These are phyloP conservation scores for Porites cylindrica DNA, from an alignment of 92 coral and sea anemone genomes.

Conservation along the genomic window DNA sequence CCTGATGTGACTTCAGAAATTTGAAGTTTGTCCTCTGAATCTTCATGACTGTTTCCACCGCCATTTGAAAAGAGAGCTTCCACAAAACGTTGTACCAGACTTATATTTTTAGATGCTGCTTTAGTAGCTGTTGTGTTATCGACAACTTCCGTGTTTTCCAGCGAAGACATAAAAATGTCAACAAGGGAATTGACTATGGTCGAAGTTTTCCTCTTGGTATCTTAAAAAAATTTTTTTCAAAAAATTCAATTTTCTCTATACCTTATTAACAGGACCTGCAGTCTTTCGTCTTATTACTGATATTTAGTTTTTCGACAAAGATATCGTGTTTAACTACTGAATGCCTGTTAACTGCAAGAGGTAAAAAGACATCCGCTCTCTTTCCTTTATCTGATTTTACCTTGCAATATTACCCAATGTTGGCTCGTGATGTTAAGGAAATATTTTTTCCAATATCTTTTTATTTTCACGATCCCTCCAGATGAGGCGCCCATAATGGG, in stretches of 20 bases:
- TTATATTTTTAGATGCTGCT: background rate
- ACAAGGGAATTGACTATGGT: background rate
- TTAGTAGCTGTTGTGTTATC: background rate
- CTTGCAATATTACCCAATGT: no score
- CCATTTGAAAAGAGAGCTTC: background rate
- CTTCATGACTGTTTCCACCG: no score
- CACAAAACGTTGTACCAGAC: slow-evolving; percentile 1
- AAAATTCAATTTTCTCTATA: no score
- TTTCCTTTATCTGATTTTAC: background rate
- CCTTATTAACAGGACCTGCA: no score
- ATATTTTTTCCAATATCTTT: background rate
- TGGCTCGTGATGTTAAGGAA: no score
- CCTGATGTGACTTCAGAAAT: background rate
- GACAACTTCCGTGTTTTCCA: background rate
- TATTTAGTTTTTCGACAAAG: no score
- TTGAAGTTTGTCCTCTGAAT: background rate
- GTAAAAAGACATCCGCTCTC: no score
- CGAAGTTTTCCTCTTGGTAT: background rate
- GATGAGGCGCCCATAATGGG: no score
- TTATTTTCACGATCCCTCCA: no score
- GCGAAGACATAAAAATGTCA: slow-evolving; percentile 4
- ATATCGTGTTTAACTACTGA: no score
- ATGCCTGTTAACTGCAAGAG: no score
- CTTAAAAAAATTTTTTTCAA: background rate
- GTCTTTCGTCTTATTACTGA: no score